A percentile compares a stretch with the other conserved stretches of the same genome.
Evolutionary conservation across 2,113 vertebrate genomes (phyloP).

Genomic region (Thymallus thymallus): DNA sequence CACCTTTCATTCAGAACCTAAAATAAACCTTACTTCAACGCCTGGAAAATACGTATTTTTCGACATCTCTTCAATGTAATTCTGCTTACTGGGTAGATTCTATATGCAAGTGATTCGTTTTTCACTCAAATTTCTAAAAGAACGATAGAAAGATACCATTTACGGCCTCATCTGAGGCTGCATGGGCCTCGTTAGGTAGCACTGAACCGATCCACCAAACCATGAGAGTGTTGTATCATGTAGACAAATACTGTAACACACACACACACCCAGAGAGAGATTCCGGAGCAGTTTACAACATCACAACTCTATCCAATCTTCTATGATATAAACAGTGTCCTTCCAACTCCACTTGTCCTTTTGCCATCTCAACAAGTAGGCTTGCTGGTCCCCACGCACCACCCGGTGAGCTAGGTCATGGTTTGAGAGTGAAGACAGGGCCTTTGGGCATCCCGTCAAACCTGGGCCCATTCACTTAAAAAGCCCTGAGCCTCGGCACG

Average conservation of each 20-base stretch:
- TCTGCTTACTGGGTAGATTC: background rate
- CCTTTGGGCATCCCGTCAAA: too few species aligned
- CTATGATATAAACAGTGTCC: conserved; percentile 51
- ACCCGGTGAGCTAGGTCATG: conserved; percentile 11
- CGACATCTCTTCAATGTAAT: too few species aligned
- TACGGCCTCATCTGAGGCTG: conserved; percentile 16
- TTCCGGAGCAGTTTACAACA: conserved; percentile 17
- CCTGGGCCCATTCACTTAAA: background rate
- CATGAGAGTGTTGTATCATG: conserved; percentile 50
- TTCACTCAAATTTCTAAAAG: conserved; percentile 15
- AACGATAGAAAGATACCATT: conserved; percentile 6
- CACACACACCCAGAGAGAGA: conserved; percentile 25
- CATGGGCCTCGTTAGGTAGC: background rate
- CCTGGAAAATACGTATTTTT: too few species aligned
- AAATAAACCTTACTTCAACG: too few species aligned
- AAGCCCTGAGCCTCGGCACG: conserved; percentile 31
- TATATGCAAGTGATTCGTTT: conserved; percentile 6
- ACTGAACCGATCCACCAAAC: conserved; percentile 48
- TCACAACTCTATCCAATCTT: conserved; percentile 30
- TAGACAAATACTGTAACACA: conserved; percentile 9
- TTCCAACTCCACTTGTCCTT: conserved; percentile 38
- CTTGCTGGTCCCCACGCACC: conserved; percentile 9
- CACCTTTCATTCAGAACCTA: too few species aligned
- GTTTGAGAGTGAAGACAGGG: background rate
- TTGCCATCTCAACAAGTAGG: background rate